Conservation (phyloP, 2,113 vertebrate genomes). For the Larimichthys polyactis region DNA sequence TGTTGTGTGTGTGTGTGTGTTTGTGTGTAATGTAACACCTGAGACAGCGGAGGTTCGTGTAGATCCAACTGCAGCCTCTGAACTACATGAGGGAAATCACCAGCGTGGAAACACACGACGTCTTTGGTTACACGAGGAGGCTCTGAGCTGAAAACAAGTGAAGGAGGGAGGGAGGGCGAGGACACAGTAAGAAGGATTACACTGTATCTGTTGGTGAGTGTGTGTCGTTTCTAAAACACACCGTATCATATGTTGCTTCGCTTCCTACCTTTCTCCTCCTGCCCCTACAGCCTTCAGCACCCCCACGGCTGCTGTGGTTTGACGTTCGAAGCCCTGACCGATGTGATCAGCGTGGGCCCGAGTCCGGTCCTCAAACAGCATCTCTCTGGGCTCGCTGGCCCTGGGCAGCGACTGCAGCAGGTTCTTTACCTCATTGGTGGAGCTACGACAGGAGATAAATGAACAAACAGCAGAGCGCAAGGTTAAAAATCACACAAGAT, state of each 20-base stretch:
- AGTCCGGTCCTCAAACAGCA: constrained; percentile 97
- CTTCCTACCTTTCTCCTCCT: constrained; percentile 87
- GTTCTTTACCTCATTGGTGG: constrained; percentile 99
- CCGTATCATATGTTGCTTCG: background rate
- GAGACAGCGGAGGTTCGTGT: constrained; percentile 95
- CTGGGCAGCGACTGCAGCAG: constrained; percentile 98
- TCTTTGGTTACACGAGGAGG: constrained; percentile 99
- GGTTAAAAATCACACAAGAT: background rate
- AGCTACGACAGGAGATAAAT: constrained; percentile 79
- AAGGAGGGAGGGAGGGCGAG: background rate
- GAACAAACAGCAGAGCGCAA: background rate
- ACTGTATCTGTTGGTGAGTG: background rate
- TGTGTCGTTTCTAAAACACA: constrained; percentile 31
- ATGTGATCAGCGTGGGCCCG: constrained; percentile 97
- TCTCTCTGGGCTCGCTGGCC: constrained; percentile 95
- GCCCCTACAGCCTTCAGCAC: constrained; percentile 94
- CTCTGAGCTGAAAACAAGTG: constrained; percentile 83
- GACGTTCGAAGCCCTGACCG: constrained; percentile 96
- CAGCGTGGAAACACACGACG: constrained; percentile 97
- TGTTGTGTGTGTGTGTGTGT: background rate
- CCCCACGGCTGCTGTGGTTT: constrained; percentile 96
- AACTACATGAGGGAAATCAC: constrained; percentile 94
- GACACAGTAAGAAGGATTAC: constrained; percentile 1
- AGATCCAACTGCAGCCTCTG: constrained; percentile 96
- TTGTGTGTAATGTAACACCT: constrained; percentile 82